A percentile compares a stretch with the other conserved stretches of the same genome.
Evolutionary conservation across 2,797 vertebrate species (phyloP).

Genomic region (Rhinoraja longicauda): DNA sequence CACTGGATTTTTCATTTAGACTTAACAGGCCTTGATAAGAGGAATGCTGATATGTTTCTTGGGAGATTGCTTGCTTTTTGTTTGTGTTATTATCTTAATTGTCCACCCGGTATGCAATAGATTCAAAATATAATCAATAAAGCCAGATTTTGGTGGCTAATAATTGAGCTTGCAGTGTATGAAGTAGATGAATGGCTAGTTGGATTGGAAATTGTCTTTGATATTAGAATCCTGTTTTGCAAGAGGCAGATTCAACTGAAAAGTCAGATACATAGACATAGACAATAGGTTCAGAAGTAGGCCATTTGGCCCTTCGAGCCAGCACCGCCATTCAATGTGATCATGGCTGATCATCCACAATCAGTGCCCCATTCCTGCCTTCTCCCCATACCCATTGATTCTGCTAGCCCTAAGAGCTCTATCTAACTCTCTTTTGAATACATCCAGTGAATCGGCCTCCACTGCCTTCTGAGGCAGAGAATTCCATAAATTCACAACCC

Average conservation of each 20-base stretch:
- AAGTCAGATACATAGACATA: neutral
- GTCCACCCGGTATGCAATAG: neutral
- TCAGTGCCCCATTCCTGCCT: too few relatives aligned
- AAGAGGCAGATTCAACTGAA: neutral
- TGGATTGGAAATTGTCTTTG: neutral
- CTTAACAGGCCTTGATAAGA: neutral
- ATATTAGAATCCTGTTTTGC: neutral
- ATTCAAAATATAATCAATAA: neutral
- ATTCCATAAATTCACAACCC: too few relatives aligned
- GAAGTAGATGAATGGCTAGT: neutral
- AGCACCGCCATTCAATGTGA: too few relatives aligned
- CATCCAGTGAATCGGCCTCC: too few relatives aligned
- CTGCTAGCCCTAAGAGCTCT: too few relatives aligned
- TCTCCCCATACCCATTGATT: too few relatives aligned
- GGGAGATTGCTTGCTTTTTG: neutral
- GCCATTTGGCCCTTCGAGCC: too few relatives aligned
- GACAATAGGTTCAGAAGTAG: too few relatives aligned
- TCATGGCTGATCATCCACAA: too few relatives aligned
- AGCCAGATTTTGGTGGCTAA: neutral
- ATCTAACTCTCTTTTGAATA: too few relatives aligned
- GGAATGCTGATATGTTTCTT: neutral
- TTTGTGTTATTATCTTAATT: neutral
- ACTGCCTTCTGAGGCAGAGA: too few relatives aligned
- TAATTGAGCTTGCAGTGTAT: neutral
- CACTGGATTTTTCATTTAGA: neutral